Conservation (phyloP, 1,140 invertebrate species). For the Drosophila repletoides region DNA sequence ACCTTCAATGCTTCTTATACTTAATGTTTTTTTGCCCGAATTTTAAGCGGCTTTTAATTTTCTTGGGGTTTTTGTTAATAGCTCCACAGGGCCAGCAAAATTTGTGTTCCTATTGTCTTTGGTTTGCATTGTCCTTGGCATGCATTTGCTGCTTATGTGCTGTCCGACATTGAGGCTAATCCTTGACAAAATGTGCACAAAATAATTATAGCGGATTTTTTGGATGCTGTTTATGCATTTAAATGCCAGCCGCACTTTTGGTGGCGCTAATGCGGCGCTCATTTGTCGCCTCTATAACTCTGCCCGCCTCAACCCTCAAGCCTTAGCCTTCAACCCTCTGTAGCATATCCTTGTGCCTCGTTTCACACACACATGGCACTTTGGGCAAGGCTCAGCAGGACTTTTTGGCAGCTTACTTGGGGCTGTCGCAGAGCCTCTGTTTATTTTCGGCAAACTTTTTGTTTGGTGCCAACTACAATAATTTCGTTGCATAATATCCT, state of each 20-base stretch:
- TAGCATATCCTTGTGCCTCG: not conserved
- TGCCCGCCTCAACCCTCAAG: not conserved
- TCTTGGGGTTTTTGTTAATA: too few species aligned
- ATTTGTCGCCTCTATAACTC: conserved; percentile 43
- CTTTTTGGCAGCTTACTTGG: conserved; percentile 46
- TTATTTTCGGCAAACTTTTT: conserved; percentile 49
- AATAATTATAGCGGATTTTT: conserved; percentile 37
- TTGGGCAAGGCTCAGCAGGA: conserved; percentile 36
- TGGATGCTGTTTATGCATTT: conserved; percentile 22
- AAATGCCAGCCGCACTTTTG: conserved; percentile 41
- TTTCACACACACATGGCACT: conserved; percentile 45
- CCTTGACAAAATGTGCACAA: conserved; percentile 43
- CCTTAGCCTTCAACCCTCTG: not conserved
- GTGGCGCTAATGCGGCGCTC: conserved; percentile 49
- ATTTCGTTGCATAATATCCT: conserved; percentile 60
- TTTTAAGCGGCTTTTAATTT: conserved; percentile 17
- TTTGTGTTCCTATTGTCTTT: not conserved
- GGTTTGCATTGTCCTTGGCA: conserved; percentile 12
- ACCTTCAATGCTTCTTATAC: too few species aligned
- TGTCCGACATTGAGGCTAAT: conserved; percentile 21
- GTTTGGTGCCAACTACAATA: conserved; percentile 58
- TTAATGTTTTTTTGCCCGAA: too few species aligned
- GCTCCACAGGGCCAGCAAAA: not conserved
- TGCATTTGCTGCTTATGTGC: conserved; percentile 27
- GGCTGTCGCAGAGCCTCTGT: conserved; percentile 16